Percentiles rank a stretch among this genome's conserved stretches.
phyloP scores from a whole-genome alignment of 1,140 invertebrate genomes.

The Drusus annulatus region DNA sequence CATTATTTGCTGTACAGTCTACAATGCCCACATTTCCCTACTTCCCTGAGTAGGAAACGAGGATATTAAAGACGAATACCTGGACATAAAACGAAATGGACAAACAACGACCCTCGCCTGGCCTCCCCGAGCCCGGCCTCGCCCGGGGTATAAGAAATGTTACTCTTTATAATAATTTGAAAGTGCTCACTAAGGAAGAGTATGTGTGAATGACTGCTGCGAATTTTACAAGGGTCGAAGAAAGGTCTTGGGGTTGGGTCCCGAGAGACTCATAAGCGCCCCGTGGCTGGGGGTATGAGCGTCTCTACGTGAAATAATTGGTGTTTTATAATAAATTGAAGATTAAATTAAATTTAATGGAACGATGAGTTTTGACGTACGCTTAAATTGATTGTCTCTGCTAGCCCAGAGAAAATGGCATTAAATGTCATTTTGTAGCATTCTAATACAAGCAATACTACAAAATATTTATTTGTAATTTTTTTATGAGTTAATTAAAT shows the following conservation, averaged over 20 bases:
- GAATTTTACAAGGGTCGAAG: slow-evolving; percentile 52
- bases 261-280: slow-evolving; percentile 50
- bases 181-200: slow-evolving; percentile 53
- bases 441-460: too few species aligned
- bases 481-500: too few species aligned
- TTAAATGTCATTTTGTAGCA: too few species aligned
- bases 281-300: neutral
- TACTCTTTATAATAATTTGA: slow-evolving; percentile 58
- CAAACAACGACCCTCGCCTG: slow-evolving; percentile 3
- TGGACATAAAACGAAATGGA: slow-evolving; percentile 24
- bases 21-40: too few species aligned
- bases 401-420: too few species aligned
- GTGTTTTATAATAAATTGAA: too few species aligned
- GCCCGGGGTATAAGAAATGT: slow-evolving; percentile 39
- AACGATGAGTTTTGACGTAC: too few species aligned
- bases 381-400: too few species aligned
- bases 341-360: too few species aligned
- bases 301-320: too few species aligned
- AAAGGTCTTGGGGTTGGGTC: slow-evolving; percentile 32
- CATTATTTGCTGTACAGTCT: too few species aligned
- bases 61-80: slow-evolving; percentile 10
- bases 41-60: neutral
- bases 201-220: slow-evolving; percentile 57
- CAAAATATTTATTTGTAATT: too few species aligned
- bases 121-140: neutral